These are phyloP conservation scores for Scaptomyza caliginosa DNA, from an alignment of 2,888 invertebrate genomes.

Conservation along the genomic window DNA sequence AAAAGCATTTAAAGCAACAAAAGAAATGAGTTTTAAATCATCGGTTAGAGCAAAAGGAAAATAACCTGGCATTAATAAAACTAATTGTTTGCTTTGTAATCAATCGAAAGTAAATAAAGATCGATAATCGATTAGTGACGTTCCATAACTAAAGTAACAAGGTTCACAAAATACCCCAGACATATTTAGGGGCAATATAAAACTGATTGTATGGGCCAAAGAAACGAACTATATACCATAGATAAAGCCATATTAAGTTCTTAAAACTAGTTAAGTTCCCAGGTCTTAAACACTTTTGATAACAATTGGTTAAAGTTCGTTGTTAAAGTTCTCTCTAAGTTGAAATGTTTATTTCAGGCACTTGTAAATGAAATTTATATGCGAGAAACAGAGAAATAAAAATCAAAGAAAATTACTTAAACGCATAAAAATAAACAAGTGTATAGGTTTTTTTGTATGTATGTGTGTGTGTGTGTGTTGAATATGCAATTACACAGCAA, in stretches of 20 bases:
- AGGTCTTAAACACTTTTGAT: conserved; percentile 11
- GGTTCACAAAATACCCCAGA: background rate
- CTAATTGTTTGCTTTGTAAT: no score
- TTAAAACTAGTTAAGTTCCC: conserved; percentile 2
- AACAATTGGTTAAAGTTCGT: conserved; percentile 1
- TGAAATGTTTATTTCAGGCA: conserved; percentile 5
- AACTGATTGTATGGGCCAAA: background rate
- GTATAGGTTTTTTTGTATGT: background rate
- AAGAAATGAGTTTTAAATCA: no score
- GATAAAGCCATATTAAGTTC: conserved; percentile 5
- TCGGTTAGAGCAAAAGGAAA: no score
- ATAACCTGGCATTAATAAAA: no score
- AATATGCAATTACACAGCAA: background rate
- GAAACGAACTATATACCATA: conserved; percentile 16
- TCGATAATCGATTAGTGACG: background rate
- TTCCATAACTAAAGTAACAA: background rate
- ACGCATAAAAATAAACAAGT: conserved; percentile 14
- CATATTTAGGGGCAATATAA: background rate
- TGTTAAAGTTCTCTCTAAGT: background rate
- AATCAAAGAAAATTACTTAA: conserved; percentile 48
- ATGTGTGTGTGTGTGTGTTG: no score
- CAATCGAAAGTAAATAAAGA: no score
- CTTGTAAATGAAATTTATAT: conserved; percentile 32
- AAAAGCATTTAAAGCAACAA: no score
- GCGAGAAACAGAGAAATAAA: conserved; percentile 40